Conservation (phyloP, 2,113 vertebrate species). For the Chroicocephalus ridibundus region DNA sequence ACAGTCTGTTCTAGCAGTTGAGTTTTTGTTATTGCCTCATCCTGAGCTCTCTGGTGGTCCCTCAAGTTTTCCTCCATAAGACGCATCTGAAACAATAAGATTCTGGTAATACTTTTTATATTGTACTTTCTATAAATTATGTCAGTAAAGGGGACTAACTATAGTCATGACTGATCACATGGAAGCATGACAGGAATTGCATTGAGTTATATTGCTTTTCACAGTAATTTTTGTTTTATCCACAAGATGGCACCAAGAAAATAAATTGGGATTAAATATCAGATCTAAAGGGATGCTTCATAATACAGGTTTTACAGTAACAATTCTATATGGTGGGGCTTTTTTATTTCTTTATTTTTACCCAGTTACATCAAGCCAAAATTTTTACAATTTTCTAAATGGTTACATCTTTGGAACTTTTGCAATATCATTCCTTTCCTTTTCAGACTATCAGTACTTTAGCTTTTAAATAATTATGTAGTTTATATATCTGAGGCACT, state of each 20-base stretch:
- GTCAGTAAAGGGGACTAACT: background rate
- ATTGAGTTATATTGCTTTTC: background rate
- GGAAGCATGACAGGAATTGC: background rate
- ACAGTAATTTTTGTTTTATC: background rate
- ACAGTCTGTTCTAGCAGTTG: constrained; percentile 83
- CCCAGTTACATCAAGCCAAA: background rate
- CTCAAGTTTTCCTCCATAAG: constrained; percentile 83
- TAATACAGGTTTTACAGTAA: background rate
- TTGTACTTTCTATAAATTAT: background rate
- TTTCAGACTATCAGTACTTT: background rate
- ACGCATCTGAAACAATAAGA: constrained; percentile 73
- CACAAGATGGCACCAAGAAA: constrained; percentile 71
- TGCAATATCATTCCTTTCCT: background rate
- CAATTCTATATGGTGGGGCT: background rate
- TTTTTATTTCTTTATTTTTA: background rate
- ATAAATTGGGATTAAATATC: background rate
- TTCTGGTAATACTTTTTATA: background rate
- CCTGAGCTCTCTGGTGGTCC: constrained; percentile 81
- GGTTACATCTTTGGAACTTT: background rate
- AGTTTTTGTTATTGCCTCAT: constrained; percentile 80
- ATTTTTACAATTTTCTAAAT: background rate
- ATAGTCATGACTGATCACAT: background rate
- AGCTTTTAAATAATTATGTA: background rate
- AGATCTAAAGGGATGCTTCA: background rate
- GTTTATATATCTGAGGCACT: background rate